These are phyloP conservation scores for Sinocyclocheilus anophthalmus DNA, from an alignment of 2,113 vertebrate genomes.

Conservation along the genomic window DNA sequence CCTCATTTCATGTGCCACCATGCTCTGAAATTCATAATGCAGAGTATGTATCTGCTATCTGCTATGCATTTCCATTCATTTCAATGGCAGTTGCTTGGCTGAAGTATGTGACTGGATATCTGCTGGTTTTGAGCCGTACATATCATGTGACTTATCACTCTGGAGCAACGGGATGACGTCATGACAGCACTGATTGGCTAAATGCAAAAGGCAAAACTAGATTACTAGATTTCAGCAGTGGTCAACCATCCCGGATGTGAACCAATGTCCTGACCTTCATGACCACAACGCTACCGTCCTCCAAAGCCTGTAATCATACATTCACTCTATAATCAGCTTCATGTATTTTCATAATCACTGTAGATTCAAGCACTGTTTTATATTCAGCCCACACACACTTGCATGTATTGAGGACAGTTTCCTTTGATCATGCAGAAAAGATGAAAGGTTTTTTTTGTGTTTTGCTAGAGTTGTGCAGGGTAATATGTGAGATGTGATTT, in stretches of 20 bases:
- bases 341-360: constrained; percentile 33
- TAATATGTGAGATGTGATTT: constrained; percentile 34
- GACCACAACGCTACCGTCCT: not conserved
- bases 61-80: not conserved
- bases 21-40: not conserved
- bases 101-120: not conserved
- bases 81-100: not conserved
- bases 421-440: constrained; percentile 45
- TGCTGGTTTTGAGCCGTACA: not conserved
- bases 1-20: not conserved
- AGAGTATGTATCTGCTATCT: not conserved
- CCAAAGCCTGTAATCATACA: not conserved
- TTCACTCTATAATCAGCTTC: constrained; percentile 34
- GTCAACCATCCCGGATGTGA: constrained; percentile 7
- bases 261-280: not conserved
- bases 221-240: not conserved
- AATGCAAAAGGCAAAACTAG: not conserved
- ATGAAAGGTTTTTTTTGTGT: constrained; percentile 43
- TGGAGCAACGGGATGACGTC: not conserved
- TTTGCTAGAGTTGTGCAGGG: constrained; percentile 26
- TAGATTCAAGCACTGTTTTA: constrained; percentile 24
- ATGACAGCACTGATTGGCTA: not conserved
- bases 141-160: not conserved
- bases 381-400: constrained; percentile 35
- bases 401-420: constrained; percentile 34